Conservation (phyloP, 2,113 vertebrate species). For the Calyptommatus sinebrachiatus region DNA sequence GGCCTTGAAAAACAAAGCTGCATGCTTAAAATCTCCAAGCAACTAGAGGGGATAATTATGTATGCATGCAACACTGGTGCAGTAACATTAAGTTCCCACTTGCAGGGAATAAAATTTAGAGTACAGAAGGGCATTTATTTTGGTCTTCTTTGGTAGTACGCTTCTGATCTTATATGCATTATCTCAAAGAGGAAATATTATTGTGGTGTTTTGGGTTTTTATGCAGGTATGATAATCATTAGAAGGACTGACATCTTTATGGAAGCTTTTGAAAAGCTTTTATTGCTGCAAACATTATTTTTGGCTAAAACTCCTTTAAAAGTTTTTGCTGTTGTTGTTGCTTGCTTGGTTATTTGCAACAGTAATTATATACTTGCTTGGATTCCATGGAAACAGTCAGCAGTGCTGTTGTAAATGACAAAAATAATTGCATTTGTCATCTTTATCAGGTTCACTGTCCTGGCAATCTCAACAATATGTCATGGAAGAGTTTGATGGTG, state of each 20-base stretch:
- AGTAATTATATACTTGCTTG: conserved; percentile 9
- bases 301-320: not conserved
- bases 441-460: not conserved
- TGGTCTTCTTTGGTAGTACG: not conserved
- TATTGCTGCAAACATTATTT: conserved; percentile 10
- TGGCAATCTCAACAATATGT: not conserved
- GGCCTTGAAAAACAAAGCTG: too few relatives aligned
- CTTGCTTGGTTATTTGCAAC: not conserved
- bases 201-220: not conserved
- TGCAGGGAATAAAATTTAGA: not conserved
- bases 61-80: not conserved
- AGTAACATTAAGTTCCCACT: not conserved
- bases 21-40: too few relatives aligned
- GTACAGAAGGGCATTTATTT: not conserved
- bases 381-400: conserved; percentile 17
- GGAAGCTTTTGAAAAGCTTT: not conserved
- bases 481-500: not conserved
- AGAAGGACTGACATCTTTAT: not conserved
- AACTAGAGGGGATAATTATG: not conserved
- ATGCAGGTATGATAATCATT: not conserved
- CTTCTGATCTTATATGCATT: not conserved
- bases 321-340: not conserved
- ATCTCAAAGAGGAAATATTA: not conserved
- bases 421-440: not conserved
- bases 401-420: not conserved